A percentile compares a stretch with the other conserved stretches of the same genome.
These are phyloP conservation scores for Caenorhabditis zanzibari DNA, from an alignment of 2,888 invertebrate species.

Conservation along the genomic window DNA sequence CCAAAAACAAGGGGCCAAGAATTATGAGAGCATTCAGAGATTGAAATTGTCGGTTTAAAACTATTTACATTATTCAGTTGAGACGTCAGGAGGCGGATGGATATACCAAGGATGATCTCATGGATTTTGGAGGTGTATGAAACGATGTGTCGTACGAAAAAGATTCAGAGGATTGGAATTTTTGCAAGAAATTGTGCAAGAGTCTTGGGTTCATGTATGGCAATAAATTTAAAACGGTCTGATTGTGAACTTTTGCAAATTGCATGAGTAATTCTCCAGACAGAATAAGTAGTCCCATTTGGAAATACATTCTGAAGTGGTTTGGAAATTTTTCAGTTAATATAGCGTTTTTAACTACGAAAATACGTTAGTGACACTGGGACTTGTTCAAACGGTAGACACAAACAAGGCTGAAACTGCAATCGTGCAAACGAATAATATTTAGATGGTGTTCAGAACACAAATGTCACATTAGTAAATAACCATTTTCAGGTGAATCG, in stretches of 20 bases:
- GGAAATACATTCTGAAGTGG: neutral
- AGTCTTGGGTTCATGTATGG: neutral
- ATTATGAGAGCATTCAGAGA: conserved; percentile 5
- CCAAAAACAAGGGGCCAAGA: neutral
- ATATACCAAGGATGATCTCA: conserved; percentile 6
- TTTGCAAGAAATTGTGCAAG: conserved; percentile 9
- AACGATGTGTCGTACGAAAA: conserved; percentile 11
- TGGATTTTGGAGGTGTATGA: conserved; percentile 15
- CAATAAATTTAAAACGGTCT: too few species aligned
- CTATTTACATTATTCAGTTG: conserved; percentile 9
- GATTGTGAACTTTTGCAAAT: neutral
- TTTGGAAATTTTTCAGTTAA: too few species aligned
- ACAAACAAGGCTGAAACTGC: too few species aligned
- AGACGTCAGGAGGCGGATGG: conserved; percentile 22
- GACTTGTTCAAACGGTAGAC: neutral
- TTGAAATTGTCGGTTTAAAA: conserved; percentile 25
- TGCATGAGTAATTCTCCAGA: neutral
- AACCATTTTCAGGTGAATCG: too few species aligned
- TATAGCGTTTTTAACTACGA: too few species aligned
- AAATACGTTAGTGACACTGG: too few species aligned
- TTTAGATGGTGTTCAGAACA: too few species aligned
- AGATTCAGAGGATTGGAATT: neutral
- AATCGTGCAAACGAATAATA: too few species aligned
- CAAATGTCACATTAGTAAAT: too few species aligned
- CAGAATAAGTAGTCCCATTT: neutral